phyloP scores from a whole-genome alignment of 2,888 invertebrate genomes.

The Leptinotarsa rubiginosa region DNA sequence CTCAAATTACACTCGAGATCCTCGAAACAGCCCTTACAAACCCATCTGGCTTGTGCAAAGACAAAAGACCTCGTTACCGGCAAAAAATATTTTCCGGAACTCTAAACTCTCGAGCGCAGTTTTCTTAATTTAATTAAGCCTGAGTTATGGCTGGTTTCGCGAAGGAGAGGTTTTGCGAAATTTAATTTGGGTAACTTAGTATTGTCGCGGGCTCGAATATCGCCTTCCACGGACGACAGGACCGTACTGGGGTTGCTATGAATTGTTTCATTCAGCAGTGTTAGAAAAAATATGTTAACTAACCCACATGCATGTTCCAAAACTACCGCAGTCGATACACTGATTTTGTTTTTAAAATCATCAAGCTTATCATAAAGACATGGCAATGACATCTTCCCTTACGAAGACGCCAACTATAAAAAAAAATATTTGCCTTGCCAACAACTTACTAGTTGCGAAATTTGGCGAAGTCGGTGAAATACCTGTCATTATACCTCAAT shows the following conservation, averaged over 20 bases:
- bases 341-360: no score
- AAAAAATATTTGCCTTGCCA: no score
- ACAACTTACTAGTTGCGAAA: no score
- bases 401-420: no score
- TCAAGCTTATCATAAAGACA: no score
- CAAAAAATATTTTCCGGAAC: constrained; percentile 60
- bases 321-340: no score
- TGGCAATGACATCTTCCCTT: no score
- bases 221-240: constrained; percentile 47
- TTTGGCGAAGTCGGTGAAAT: no score
- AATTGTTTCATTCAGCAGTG: no score
- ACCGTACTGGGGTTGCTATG: neutral
- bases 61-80: constrained; percentile 62
- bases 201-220: constrained; percentile 62
- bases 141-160: constrained; percentile 51
- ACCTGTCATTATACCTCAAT: no score
- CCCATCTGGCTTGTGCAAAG: constrained; percentile 61
- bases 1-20: constrained; percentile 36
- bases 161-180: constrained; percentile 44
- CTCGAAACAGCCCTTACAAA: constrained; percentile 33
- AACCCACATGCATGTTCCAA: no score
- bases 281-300: no score
- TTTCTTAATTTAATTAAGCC: constrained; percentile 61
- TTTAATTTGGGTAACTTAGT: constrained; percentile 64
- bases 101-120: constrained; percentile 49